Base-by-base conservation (phyloP, 2,888 invertebrate species). In the Hedychridium roseum region DNA sequence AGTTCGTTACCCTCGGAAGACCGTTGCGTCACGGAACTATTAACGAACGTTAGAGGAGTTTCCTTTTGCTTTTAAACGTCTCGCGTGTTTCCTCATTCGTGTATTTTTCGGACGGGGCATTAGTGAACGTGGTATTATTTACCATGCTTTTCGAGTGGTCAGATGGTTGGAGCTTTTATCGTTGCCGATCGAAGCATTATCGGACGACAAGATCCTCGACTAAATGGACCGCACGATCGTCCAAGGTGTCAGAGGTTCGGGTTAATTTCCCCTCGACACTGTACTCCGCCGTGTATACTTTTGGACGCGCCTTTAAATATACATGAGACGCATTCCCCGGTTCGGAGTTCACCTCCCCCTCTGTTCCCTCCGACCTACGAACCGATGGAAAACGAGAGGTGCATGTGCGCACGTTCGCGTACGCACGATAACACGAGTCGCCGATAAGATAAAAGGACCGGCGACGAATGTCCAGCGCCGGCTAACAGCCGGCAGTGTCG, bases 101-200 rank as follows among this genome's bases (percentile, higher is more conserved):
- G n/a, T n/a, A n/a, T n/a, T n/a, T n/a, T n/a, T n/a, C n/a, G n/a
- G n/a, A n/a, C n/a, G n/a, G n/a, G n/a, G n/a, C n/a, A n/a, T n/a
- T n/a, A n/a, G n/a, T n/a, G n/a, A n/a, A n/a, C n/a, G n/a, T n/a
- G n/a, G n/a, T n/a, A n/a, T n/a, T n/a, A n/a, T n/a, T n/a, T n/a
- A n/a, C n/a, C n/a, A n/a, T n/a, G n/a, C n/a, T n/a, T n/a, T n/a
- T n/a, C n/a, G n/a, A n/a, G n/a, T n/a, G n/a, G n/a, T n/a, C n/a
- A n/a, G n/a, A n/a, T n/a, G n/a, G n/a, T n/a, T n/a, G n/a, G n/a
- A n/a, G n/a, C n/a, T n/a, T n/a, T n/a, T 3, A 15, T 15, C 21
- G 32, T 53, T 44, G n/a, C n/a, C n/a, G n/a, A 43, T 60, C 56
- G 51, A 45, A 46, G 44, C 55, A 52, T 54, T 68, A 67, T 68